Conservation (phyloP, 2,113 vertebrate genomes). For the Cyanoramphus novaezelandiae region DNA sequence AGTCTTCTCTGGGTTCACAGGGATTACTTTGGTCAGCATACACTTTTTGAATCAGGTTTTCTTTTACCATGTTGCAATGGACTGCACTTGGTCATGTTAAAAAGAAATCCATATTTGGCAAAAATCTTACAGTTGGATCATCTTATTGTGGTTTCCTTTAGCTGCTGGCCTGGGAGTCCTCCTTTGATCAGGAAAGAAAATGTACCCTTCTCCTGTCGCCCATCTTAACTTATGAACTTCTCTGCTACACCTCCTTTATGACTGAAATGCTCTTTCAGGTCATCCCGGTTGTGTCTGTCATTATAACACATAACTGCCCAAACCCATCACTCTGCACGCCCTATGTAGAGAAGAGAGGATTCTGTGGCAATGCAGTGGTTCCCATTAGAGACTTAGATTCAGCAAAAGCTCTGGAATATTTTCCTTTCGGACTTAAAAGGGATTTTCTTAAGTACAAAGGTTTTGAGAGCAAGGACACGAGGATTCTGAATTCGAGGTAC, state of each 20-base stretch:
- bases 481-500: conserved; percentile 34
- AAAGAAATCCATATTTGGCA: neutral
- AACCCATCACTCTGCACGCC: neutral
- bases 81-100: neutral
- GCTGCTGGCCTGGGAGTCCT: neutral
- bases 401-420: neutral
- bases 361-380: neutral
- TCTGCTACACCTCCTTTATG: neutral
- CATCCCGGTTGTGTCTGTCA: neutral
- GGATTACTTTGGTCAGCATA: neutral
- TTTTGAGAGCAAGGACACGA: conserved; percentile 40
- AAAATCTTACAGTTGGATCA: neutral
- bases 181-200: neutral
- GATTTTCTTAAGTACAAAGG: conserved; percentile 51
- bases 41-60: neutral
- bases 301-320: neutral
- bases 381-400: neutral
- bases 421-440: conserved; percentile 11
- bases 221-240: neutral
- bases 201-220: neutral
- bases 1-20: neutral
- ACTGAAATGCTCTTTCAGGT: neutral
- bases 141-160: neutral
- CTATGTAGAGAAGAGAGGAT: neutral
- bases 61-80: neutral